These are phyloP conservation scores for Ceyx margarethae DNA, from an alignment of 2,113 vertebrate genomes.

Conservation along the genomic window DNA sequence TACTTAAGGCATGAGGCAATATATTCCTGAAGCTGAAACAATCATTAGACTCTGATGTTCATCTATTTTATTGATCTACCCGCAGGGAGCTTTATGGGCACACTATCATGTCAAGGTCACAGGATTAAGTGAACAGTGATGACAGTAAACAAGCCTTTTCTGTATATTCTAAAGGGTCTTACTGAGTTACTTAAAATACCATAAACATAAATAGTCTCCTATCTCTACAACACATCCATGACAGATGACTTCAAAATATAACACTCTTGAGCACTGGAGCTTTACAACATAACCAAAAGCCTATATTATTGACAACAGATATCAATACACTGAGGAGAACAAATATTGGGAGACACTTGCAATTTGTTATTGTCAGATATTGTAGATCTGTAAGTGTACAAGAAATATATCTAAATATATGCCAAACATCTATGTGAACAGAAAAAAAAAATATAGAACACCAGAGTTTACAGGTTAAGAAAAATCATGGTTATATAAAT, in stretches of 20 bases:
- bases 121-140: conserved; percentile 75
- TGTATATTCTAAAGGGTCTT: conserved; percentile 70
- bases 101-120: conserved; percentile 66
- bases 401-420: not conserved
- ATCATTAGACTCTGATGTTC: conserved; percentile 52
- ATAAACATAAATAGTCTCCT: conserved; percentile 75
- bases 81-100: conserved; percentile 60
- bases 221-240: conserved; percentile 48
- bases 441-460: not conserved
- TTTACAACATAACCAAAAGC: conserved; percentile 25
- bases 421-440: not conserved
- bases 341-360: not conserved
- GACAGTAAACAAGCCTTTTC: conserved; percentile 71
- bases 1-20: not conserved
- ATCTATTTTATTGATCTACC: conserved; percentile 64
- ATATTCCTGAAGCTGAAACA: conserved; percentile 59
- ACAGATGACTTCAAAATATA: conserved; percentile 69
- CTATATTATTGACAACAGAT: conserved; percentile 41
- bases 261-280: conserved; percentile 50
- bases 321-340: conserved; percentile 4
- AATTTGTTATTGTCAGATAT: not conserved
- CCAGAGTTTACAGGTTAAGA: not conserved
- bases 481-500: not conserved
- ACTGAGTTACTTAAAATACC: conserved; percentile 77
- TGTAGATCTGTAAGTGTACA: not conserved